phyloP scores from a whole-genome alignment of 23 tunicate genomes.

The Trididemnum clinides region DNA sequence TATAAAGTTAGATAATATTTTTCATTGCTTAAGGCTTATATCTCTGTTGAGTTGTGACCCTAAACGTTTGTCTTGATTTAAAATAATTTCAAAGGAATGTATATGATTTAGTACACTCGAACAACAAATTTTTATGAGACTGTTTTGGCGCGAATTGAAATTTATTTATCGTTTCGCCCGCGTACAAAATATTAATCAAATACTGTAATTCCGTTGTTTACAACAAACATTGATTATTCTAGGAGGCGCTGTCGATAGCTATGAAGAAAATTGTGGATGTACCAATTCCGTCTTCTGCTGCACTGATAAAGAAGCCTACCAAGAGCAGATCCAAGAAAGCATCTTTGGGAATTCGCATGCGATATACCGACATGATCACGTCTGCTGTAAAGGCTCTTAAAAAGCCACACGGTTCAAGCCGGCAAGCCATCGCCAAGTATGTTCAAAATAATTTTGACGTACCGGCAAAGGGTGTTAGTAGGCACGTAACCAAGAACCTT shows the following conservation, averaged over 20 bases:
- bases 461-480: constrained; percentile 1
- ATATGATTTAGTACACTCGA: neutral
- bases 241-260: no score
- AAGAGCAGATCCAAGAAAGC: constrained; percentile 21
- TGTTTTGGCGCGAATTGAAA: constrained; percentile 4
- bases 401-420: constrained; percentile 64
- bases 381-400: constrained; percentile 67
- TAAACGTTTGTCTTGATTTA: neutral
- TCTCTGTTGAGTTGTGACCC: no score
- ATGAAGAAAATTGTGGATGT: constrained; percentile 28
- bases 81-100: neutral
- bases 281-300: constrained; percentile 60
- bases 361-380: constrained; percentile 74
- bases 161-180: constrained; percentile 16
- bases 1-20: no score
- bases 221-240: no score
- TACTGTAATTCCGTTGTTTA: no score
- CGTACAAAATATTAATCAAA: neutral
- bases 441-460: constrained; percentile 57
- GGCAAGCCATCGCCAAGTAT: constrained; percentile 81
- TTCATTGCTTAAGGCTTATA: no score
- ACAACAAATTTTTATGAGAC: neutral
- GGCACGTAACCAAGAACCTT: constrained; percentile 40
- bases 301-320: constrained; percentile 34
- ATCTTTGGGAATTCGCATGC: constrained; percentile 40